Base-by-base conservation (phyloP, 2,113 vertebrate species). In the Dolichotis patagonum region DNA sequence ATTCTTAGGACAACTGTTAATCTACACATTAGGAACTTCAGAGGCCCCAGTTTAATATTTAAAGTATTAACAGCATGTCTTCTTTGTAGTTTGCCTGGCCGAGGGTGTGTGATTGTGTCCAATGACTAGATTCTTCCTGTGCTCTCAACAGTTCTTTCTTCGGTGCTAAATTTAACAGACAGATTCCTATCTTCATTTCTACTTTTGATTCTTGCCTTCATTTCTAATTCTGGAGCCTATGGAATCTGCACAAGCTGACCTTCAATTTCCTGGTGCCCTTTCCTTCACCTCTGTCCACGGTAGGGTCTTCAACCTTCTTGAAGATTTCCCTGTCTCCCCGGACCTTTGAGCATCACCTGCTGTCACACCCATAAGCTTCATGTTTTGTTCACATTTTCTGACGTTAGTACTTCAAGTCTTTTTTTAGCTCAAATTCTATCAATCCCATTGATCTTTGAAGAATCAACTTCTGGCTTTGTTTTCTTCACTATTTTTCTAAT, bases 271-370 rank as follows among this genome's bases (percentile, higher is more conserved):
- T 16, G 3, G 32, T 4, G 22, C 20, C 73, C 38, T 67, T 85
- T 22, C 35, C 41, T 60, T 13, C 14, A 13, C 13, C 10, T 9
- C 17, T 6, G 12, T 17, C 24, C 6, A 4, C 0, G 24, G 1
- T 8, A 32, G 8, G 20, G 20, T 54, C 88, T 62, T 90, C 65
- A 38, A 22, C 1, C 35, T 56, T 10, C 43, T 85, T 7, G 13
- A 2, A 17, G 28, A 73, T 56, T 46, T 95, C 20, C 28, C 35
- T 54, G 13, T 54, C 63, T 65, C 78, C 35, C 83, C 67, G 35
- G 4, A n/a, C 67, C 56, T 81, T 54, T 60, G 87, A 67, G 56
- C 8, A 16, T 38, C 30, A 62, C 28, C 71, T 75, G 5, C 17
- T n/a, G 3, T 32, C 26, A 60, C 7, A 35, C 28, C 46, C 71